These are phyloP conservation scores for Ceramica pisi DNA, from an alignment of 2,888 invertebrate species.

Conservation along the genomic window DNA sequence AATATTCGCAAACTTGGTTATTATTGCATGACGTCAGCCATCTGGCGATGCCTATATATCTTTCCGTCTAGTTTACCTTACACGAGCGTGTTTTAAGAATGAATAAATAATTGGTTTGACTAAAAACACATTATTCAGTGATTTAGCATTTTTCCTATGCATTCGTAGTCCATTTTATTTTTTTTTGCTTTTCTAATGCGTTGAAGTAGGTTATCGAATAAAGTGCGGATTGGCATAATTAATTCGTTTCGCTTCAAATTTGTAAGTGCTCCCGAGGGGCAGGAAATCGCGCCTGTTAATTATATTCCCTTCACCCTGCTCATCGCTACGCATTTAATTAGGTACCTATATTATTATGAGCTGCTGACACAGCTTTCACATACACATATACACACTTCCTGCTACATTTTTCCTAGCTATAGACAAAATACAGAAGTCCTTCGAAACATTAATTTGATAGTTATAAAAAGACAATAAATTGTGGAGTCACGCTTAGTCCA, in stretches of 20 bases:
- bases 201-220: conserved; percentile 8
- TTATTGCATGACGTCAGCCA: conserved; percentile 6
- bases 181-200: not conserved
- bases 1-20: conserved; percentile 10
- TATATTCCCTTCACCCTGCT: conserved; percentile 10
- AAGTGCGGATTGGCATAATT: conserved; percentile 5
- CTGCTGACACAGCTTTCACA: conserved; percentile 15
- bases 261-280: conserved; percentile 3
- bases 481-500: no score
- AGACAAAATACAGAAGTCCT: not conserved
- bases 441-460: not conserved
- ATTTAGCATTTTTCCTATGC: not conserved
- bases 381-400: no score
- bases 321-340: conserved; percentile 11
- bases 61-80: conserved; percentile 3
- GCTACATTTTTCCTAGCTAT: no score
- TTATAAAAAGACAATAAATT: not conserved
- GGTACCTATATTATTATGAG: not conserved
- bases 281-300: conserved; percentile 22
- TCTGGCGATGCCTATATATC: conserved; percentile 11
- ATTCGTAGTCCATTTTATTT: not conserved
- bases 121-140: not conserved
- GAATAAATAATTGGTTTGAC: conserved; percentile 2
- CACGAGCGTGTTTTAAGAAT: conserved; percentile 21
- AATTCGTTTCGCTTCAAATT: conserved; percentile 7